Evolutionary conservation across 92 coral and sea anemone genomes (phyloP).

Genomic region (Epizoanthus scotinus): DNA sequence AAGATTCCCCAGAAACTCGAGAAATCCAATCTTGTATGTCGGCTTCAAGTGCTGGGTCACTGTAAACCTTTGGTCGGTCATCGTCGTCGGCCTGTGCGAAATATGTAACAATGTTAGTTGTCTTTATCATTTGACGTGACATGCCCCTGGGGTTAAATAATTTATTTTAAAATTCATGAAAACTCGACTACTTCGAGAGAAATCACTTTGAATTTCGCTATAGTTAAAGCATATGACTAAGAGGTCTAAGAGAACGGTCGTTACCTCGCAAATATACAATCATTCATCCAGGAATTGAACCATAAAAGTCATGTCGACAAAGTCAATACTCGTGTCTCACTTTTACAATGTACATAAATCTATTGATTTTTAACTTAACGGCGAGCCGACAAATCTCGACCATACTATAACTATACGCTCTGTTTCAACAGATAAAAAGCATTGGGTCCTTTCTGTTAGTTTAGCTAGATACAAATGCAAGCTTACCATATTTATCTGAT

Average conservation of each 20-base stretch:
- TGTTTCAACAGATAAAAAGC: background rate
- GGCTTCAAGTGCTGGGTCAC: constrained; percentile 32
- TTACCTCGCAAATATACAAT: background rate
- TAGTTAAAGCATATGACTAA: background rate
- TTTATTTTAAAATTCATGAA: constrained; percentile 1
- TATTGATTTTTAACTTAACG: no score
- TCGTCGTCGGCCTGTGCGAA: constrained; percentile 34
- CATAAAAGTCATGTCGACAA: background rate
- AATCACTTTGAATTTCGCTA: background rate
- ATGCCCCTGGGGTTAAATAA: background rate
- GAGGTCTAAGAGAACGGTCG: no score
- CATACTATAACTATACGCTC: background rate
- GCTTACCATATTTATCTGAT: constrained; percentile 3
- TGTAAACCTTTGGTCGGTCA: constrained; percentile 14
- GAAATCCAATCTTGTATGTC: constrained; percentile 31
- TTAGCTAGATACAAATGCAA: background rate
- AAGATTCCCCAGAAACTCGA: constrained; percentile 10
- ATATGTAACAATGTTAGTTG: no score
- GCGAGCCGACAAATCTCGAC: background rate
- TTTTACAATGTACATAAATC: background rate
- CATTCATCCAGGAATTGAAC: background rate
- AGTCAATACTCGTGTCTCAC: background rate
- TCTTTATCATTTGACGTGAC: background rate
- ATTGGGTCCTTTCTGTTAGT: background rate
- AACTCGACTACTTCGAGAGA: background rate